Percentiles rank a stretch among this genome's conserved stretches.
phyloP scores from a whole-genome alignment of 2,113 vertebrate species.

The Zonotrichia leucophrys region DNA sequence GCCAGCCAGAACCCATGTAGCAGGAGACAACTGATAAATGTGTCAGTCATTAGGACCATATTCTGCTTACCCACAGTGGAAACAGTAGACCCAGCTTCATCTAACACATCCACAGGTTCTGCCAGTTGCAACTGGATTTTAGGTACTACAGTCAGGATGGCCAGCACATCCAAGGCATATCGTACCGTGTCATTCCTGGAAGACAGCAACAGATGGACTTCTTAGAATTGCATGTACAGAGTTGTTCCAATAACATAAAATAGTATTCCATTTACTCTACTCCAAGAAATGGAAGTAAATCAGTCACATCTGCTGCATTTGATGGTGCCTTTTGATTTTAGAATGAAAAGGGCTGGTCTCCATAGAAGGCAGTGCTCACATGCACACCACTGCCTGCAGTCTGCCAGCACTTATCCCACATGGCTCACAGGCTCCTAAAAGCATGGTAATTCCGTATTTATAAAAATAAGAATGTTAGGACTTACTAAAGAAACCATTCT shows the following conservation, averaged over 20 bases:
- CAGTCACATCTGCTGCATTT: not conserved
- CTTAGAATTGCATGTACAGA: not conserved
- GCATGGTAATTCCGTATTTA: not conserved
- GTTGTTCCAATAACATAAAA: not conserved
- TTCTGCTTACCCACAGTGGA: slow-evolving; percentile 90
- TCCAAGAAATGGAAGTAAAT: not conserved
- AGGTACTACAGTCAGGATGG: slow-evolving; percentile 95
- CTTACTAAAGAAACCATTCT: not conserved
- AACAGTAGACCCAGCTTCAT: slow-evolving; percentile 90
- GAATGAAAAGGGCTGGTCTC: not conserved
- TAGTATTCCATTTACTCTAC: not conserved
- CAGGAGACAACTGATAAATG: not conserved
- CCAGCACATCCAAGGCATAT: slow-evolving; percentile 94
- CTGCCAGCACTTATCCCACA: not conserved
- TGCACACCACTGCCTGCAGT: not conserved
- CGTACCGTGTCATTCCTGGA: slow-evolving; percentile 95
- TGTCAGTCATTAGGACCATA: not conserved
- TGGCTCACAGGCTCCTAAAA: not conserved
- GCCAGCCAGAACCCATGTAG: not conserved
- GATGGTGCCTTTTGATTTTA: not conserved
- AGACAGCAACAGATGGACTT: slow-evolving; percentile 16
- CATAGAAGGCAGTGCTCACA: not conserved
- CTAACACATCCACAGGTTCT: slow-evolving; percentile 91
- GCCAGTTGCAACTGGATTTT: slow-evolving; percentile 94
- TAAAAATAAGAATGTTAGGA: not conserved